Evolutionary conservation across 2,888 invertebrate species (phyloP).

Genomic region (Onchidella celtica): DNA sequence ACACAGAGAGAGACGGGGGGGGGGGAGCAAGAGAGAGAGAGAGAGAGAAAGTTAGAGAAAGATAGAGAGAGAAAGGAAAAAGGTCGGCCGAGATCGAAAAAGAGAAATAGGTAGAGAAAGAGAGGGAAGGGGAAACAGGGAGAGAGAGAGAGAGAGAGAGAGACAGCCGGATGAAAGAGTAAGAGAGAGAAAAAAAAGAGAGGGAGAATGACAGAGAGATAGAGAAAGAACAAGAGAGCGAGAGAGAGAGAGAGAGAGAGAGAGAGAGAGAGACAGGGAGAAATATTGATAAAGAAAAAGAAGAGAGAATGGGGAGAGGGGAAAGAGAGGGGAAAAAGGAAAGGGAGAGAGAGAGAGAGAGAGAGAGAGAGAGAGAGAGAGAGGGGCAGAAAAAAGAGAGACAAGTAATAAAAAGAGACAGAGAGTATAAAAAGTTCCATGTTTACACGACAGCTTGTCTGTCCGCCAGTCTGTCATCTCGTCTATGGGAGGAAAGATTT

Average conservation of each 20-base stretch:
- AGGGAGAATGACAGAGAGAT: background rate
- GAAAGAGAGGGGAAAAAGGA: background rate
- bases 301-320: background rate
- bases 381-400: no score
- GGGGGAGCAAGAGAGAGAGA: background rate
- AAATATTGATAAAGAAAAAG: background rate
- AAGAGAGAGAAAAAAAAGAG: background rate
- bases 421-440: background rate
- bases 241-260: no score
- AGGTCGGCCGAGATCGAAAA: no score
- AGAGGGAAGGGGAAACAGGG: background rate
- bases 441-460: no score
- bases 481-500: no score
- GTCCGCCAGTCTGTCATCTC: no score
- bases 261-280: no score
- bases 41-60: background rate
- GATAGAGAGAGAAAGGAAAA: background rate
- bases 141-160: background rate
- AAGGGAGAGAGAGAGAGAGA: constrained; percentile 2
- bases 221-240: no score
- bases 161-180: no score
- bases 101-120: no score
- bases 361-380: constrained; percentile 33
- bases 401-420: no score
- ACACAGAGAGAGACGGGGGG: background rate